Evolutionary conservation across 2,888 invertebrate species (phyloP).

Genomic region (Andrena minutula): DNA sequence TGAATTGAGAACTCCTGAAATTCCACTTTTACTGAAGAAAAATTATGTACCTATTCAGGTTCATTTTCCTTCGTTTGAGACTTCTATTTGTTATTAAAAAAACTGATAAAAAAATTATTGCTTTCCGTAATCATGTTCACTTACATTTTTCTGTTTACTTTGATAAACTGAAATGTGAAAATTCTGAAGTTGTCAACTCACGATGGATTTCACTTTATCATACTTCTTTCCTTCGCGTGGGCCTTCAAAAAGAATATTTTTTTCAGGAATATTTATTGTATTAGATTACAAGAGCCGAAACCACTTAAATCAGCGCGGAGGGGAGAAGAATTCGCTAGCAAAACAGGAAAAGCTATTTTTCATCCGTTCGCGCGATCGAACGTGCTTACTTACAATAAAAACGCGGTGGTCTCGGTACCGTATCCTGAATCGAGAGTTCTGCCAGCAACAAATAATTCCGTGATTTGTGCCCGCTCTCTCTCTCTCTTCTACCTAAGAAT

Average conservation of each 20-base stretch:
- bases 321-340: neutral
- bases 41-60: too few relatives aligned
- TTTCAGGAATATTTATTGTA: neutral
- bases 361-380: slow-evolving; percentile 15
- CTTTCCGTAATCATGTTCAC: too few relatives aligned
- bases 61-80: neutral
- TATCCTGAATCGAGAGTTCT: slow-evolving; percentile 13
- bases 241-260: neutral
- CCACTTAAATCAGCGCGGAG: neutral
- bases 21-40: neutral
- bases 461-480: slow-evolving; percentile 38
- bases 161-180: neutral
- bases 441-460: slow-evolving; percentile 51
- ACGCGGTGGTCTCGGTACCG: neutral
- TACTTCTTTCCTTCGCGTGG: neutral
- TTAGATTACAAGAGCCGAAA: neutral
- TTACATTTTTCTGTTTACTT: neutral
- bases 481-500: slow-evolving; percentile 44
- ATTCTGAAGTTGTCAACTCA: too few relatives aligned
- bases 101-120: too few relatives aligned
- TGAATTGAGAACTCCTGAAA: neutral
- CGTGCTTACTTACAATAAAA: slow-evolving; percentile 28
- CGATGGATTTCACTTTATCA: too few relatives aligned
- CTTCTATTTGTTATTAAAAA: neutral
- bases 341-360: slow-evolving; percentile 27